These are phyloP conservation scores for Scophthalmus maximus DNA, from an alignment of 2,113 vertebrate genomes.

Conservation along the genomic window DNA sequence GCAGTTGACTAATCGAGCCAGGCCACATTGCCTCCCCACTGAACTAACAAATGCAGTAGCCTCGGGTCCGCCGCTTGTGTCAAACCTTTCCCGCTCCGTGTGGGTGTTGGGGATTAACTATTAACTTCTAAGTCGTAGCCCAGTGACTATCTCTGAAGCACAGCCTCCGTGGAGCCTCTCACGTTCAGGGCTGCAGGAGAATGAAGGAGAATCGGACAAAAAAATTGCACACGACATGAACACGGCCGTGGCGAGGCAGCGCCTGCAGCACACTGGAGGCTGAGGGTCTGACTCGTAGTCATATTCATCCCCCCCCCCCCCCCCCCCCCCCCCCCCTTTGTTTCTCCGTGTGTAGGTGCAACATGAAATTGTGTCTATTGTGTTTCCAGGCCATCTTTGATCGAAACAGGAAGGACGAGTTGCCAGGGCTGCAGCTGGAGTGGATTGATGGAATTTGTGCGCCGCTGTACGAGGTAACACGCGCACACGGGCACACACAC, in stretches of 20 bases:
- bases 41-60: slow-evolving; percentile 75
- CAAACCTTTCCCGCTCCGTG: slow-evolving; percentile 71
- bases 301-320: no score
- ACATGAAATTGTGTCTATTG: slow-evolving; percentile 37
- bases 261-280: slow-evolving; percentile 4
- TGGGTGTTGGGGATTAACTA: slow-evolving; percentile 82
- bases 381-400: slow-evolving; percentile 97
- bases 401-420: slow-evolving; percentile 97
- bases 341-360: slow-evolving; percentile 1
- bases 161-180: slow-evolving; percentile 69
- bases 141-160: slow-evolving; percentile 79
- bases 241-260: no score
- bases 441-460: slow-evolving; percentile 99
- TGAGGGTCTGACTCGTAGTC: neutral
- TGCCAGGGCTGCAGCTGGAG: slow-evolving; percentile 94
- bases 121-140: slow-evolving; percentile 78
- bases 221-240: slow-evolving; percentile 39
- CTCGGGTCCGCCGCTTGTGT: slow-evolving; percentile 74
- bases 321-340: no score
- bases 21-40: slow-evolving; percentile 76
- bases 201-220: slow-evolving; percentile 41
- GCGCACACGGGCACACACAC: slow-evolving; percentile 14
- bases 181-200: slow-evolving; percentile 55
- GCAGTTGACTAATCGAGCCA: slow-evolving; percentile 75
- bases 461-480: slow-evolving; percentile 94